Percentiles rank a stretch among this genome's conserved stretches.
phyloP scores from a whole-genome alignment of 2,888 invertebrate species.

The Neoitamus cyanurus region DNA sequence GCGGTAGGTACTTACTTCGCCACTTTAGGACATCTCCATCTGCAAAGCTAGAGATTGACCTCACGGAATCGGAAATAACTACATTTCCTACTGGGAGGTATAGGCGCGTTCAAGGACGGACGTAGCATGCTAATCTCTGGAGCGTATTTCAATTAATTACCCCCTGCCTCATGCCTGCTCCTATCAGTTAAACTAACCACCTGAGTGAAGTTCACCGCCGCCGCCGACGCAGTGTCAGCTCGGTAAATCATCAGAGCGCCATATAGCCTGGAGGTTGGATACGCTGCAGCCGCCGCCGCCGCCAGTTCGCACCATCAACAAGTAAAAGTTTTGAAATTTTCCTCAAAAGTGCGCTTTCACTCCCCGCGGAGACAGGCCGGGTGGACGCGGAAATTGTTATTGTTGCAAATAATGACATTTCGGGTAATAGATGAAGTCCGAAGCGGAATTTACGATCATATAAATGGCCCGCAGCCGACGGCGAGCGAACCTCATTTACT shows the following conservation, averaged over 20 bases:
- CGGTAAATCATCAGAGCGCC: not conserved
- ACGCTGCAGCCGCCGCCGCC: not conserved
- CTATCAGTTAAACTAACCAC: not conserved
- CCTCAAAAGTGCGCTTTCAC: slow-evolving; percentile 33
- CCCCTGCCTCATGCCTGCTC: not conserved
- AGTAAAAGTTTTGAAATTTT: not conserved
- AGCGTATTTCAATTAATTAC: not conserved
- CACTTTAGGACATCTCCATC: no score
- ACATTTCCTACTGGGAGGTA: not conserved
- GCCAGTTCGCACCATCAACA: not conserved
- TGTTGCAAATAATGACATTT: slow-evolving; percentile 41
- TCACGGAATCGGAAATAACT: no score
- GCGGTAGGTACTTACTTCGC: no score
- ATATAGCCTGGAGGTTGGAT: not conserved
- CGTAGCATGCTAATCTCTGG: not conserved
- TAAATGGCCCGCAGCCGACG: slow-evolving; percentile 17
- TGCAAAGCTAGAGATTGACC: no score
- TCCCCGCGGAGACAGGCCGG: slow-evolving; percentile 5
- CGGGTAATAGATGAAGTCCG: slow-evolving; percentile 34
- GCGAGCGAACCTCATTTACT: slow-evolving; percentile 19
- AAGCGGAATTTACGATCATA: slow-evolving; percentile 21
- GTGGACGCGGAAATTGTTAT: slow-evolving; percentile 31
- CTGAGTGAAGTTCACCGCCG: not conserved
- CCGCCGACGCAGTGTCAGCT: not conserved
- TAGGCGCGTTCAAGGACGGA: not conserved